These are phyloP conservation scores for Drosophila athabasca DNA, from an alignment of 1,140 invertebrate species.

Conservation along the genomic window DNA sequence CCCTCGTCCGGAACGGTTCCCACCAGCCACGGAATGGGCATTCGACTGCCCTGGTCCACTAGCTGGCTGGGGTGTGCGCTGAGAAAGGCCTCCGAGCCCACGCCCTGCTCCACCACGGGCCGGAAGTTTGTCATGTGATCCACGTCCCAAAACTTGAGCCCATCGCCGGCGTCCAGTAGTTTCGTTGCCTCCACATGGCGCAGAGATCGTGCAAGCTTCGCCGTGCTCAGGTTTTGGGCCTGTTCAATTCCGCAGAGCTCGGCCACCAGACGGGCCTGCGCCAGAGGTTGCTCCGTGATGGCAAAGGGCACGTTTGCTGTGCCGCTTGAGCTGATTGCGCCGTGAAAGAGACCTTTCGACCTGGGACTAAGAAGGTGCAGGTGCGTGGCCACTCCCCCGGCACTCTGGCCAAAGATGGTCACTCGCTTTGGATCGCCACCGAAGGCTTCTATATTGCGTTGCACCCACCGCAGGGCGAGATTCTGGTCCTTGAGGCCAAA, in stretches of 20 bases:
- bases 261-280: conserved; percentile 72
- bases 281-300: conserved; percentile 84
- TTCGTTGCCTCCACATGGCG: conserved; percentile 69
- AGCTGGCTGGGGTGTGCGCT: conserved; percentile 75
- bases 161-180: conserved; percentile 74
- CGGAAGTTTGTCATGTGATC: conserved; percentile 84
- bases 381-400: conserved; percentile 84
- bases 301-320: conserved; percentile 87
- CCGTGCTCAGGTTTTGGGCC: conserved; percentile 45
- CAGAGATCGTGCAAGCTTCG: conserved; percentile 76
- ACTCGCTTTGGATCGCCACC: conserved; percentile 84
- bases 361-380: conserved; percentile 84
- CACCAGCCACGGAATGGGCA: conserved; percentile 82
- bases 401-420: conserved; percentile 86
- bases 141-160: conserved; percentile 82
- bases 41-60: conserved; percentile 66
- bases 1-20: conserved; percentile 83
- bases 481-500: conserved; percentile 86
- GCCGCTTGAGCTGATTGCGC: conserved; percentile 86
- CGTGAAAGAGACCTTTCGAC: conserved; percentile 84
- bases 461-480: conserved; percentile 84
- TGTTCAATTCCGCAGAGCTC: conserved; percentile 56
- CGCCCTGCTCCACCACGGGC: conserved; percentile 77
- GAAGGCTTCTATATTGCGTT: conserved; percentile 76
- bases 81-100: conserved; percentile 74